These are phyloP conservation scores for Accipiter cooperii DNA, from an alignment of 2,113 vertebrate species.

Conservation along the genomic window DNA sequence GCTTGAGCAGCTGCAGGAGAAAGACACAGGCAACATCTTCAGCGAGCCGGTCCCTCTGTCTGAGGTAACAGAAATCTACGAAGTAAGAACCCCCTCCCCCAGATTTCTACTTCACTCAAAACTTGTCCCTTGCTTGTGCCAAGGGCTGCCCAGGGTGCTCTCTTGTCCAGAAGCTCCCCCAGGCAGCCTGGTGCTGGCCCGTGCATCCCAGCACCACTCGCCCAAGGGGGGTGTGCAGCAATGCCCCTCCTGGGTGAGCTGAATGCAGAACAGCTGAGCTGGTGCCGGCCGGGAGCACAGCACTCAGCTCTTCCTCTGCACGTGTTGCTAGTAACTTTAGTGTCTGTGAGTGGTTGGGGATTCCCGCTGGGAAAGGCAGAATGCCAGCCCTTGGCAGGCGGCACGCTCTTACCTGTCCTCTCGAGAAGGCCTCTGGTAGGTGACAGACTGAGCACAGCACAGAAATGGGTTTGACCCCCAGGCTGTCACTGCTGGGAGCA, in stretches of 20 bases:
- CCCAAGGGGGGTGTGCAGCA: background rate
- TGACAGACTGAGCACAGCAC: background rate
- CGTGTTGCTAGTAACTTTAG: background rate
- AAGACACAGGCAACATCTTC: constrained; percentile 97
- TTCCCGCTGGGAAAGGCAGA: background rate
- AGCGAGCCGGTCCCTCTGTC: constrained; percentile 94
- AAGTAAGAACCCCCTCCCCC: constrained; percentile 81
- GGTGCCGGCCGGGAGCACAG: background rate
- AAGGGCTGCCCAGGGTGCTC: constrained; percentile 8
- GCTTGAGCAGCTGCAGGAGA: constrained; percentile 92
- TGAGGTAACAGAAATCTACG: constrained; percentile 91
- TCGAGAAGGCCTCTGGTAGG: background rate
- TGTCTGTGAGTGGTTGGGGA: background rate
- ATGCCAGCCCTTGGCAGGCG: background rate
- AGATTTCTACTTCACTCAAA: constrained; percentile 66
- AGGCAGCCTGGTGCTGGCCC: background rate
- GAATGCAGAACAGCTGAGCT: background rate
- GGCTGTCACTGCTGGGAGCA: background rate
- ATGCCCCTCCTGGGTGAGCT: background rate
- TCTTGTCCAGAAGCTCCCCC: background rate
- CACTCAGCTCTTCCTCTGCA: background rate
- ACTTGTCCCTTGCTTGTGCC: constrained; percentile 23
- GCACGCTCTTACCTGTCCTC: background rate
- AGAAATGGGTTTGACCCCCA: background rate
- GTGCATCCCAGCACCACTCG: background rate